Evolutionary conservation across 37 sponge, comb jelly and placozoan species (phyloP), one percentile per base, ranked within the genome.

Genomic region (Amphimedon queenslandica): DNA sequence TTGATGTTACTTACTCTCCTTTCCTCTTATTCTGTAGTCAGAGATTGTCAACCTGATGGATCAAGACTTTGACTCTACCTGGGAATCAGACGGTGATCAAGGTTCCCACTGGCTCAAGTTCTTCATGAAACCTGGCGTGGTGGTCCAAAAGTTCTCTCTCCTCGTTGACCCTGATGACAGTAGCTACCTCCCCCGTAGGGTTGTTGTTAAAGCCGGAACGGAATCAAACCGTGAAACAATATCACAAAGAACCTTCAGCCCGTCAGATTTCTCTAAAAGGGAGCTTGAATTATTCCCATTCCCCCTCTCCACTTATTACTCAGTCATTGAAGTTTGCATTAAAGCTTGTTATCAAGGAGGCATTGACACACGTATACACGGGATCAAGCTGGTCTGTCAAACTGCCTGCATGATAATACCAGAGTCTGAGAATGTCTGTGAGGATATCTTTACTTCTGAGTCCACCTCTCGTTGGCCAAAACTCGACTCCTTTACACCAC

Each of bases 141-240:
- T 92, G 31, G 33, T 92, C 37, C 81, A 87, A 38, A 69, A 80
- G 63, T 75, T 92, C 41, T 42, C 69, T 13, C 78, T 92, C 28
- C 32, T 83, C 20, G 83, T 93, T 21, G 94, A 93, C 67, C 72
- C 78, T 13, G 90, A 93, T 18, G 94, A 93, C 58, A 77, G 91
- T 37, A 85, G 87, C 66, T 91, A 86, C 72, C 67, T 91, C 16
- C 92, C 92, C 28, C 61, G 67, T 0, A 31, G 68, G 0, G 80
- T 91, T 28, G 83, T 82, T 1, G 70, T 91, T 36, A 86, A 86
- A 47, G 86, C 80, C 6, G 39, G 63, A 39, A 31, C 6, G 2
- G 0, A 20, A 27, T 82, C 67, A 18, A 47, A 34, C 40, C 33
- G 55, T 47, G 42, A 39, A 4, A 35, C 28, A 40, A 32, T 86